Evolutionary conservation across 2,113 vertebrate genomes (phyloP).

Genomic region (Corvus hawaiiensis): DNA sequence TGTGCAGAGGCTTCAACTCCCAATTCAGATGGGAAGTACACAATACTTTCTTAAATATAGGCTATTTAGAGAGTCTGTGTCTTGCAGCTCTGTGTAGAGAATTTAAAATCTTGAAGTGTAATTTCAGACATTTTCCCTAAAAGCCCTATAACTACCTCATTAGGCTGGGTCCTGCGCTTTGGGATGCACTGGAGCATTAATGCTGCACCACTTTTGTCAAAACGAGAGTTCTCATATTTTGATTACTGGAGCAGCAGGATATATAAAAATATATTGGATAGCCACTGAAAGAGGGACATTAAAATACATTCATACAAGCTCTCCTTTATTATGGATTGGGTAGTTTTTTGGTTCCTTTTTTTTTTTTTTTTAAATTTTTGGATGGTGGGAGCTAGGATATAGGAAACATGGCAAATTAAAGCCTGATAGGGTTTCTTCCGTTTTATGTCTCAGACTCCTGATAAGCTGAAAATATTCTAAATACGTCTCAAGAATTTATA

Average conservation of each 20-base stretch:
- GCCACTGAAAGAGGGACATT: not conserved
- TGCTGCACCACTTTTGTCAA: not conserved
- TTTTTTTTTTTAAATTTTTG: not conserved
- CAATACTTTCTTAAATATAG: not conserved
- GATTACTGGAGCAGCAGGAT: not conserved
- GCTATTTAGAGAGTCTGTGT: slow-evolving; percentile 14
- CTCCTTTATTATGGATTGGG: not conserved
- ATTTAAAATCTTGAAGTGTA: not conserved
- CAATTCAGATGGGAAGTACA: slow-evolving; percentile 38
- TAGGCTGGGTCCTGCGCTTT: not conserved
- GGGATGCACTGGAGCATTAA: not conserved
- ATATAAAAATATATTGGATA: not conserved
- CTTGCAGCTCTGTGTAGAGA: not conserved
- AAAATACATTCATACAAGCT: not conserved
- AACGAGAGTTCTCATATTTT: not conserved
- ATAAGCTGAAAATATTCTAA: not conserved
- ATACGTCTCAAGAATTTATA: not conserved
- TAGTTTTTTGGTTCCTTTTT: too few relatives aligned
- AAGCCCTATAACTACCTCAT: not conserved
- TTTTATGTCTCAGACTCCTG: not conserved
- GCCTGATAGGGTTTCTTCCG: not conserved
- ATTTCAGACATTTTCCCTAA: not conserved
- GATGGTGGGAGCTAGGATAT: not conserved
- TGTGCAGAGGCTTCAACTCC: slow-evolving; percentile 75
- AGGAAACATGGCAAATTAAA: not conserved